These are phyloP conservation scores for Muntiacus reevesi DNA, from an alignment of 2,113 vertebrate genomes.

Conservation along the genomic window DNA sequence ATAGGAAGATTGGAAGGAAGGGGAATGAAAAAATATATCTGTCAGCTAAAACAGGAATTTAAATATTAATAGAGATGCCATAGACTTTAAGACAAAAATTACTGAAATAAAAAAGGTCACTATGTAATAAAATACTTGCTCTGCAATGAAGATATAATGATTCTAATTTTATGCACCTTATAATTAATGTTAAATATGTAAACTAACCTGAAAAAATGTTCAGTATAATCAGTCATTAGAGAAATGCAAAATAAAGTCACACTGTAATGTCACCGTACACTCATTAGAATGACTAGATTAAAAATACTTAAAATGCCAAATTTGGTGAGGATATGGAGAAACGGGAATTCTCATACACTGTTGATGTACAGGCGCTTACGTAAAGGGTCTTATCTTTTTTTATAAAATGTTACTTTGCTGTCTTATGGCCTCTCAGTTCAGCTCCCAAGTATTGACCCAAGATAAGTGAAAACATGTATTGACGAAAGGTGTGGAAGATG, in stretches of 20 bases:
- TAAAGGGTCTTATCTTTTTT: neutral
- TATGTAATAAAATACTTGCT: neutral
- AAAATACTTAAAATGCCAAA: neutral
- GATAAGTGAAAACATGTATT: neutral
- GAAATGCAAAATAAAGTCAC: neutral
- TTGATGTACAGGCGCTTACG: neutral
- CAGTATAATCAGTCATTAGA: neutral
- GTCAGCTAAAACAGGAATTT: neutral
- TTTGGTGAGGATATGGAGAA: neutral
- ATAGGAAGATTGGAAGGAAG: neutral
- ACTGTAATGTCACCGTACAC: fast-evolving
- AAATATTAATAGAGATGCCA: neutral
- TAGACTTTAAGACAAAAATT: neutral
- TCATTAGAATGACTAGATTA: neutral
- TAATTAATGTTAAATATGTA: neutral
- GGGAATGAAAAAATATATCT: neutral
- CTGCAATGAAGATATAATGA: neutral
- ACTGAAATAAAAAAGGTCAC: neutral
- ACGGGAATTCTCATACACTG: neutral
- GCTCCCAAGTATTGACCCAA: neutral
- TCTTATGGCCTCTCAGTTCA: neutral
- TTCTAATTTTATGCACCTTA: neutral
- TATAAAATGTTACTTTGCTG: neutral
- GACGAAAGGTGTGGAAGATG: neutral
- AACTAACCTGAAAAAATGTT: neutral